Percentiles rank a stretch among this genome's conserved stretches.
Conservation (phyloP, 2,797 vertebrate species). For the Platyrinchus mystaceus region DNA sequence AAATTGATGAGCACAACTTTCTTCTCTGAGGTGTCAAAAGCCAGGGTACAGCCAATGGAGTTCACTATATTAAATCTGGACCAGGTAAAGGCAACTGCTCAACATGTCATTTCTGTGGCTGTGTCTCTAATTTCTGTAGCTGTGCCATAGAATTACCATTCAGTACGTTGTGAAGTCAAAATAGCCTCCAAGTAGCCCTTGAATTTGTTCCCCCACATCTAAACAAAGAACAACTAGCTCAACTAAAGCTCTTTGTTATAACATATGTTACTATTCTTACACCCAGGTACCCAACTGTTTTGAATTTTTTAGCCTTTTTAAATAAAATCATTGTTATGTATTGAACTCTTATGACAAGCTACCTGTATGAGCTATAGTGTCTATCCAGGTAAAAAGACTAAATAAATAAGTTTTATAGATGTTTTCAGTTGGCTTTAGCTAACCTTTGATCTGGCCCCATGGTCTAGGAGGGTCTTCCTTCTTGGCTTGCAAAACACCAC, state of each 20-base stretch:
- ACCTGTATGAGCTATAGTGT: neutral
- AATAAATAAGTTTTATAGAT: neutral
- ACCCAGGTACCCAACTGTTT: rapidly evolving
- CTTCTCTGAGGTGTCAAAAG: neutral
- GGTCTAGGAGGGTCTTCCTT: neutral
- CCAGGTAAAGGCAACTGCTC: neutral
- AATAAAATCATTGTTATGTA: neutral
- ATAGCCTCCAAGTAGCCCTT: neutral
- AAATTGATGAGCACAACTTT: neutral
- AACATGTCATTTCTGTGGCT: neutral
- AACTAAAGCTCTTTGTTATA: neutral
- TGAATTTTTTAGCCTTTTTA: neutral
- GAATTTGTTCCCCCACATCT: neutral
- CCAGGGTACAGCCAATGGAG: neutral
- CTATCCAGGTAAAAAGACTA: neutral
- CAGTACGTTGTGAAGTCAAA: neutral
- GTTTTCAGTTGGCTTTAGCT: neutral
- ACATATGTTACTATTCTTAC: neutral
- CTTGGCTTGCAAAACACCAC: neutral
- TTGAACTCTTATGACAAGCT: neutral
- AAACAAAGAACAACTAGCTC: neutral
- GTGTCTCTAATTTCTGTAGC: neutral
- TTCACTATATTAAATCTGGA: neutral
- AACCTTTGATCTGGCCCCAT: rapidly evolving
- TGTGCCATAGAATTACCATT: neutral